Percentiles rank a stretch among this genome's conserved stretches.
Evolutionary conservation across 2,113 vertebrate genomes (phyloP).

Genomic region (Antennarius striatus): DNA sequence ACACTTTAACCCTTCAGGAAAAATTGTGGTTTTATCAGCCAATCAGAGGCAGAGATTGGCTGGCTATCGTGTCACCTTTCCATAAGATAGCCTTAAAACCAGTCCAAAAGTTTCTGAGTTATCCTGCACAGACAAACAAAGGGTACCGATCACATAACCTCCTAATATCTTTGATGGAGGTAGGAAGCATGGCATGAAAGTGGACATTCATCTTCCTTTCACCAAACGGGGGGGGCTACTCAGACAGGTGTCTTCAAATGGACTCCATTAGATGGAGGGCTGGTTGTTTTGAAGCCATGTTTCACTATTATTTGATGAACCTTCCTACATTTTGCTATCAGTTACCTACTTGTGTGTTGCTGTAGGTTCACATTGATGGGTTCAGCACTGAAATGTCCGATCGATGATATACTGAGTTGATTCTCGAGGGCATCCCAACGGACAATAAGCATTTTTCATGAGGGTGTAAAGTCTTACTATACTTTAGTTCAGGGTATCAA

Average conservation of each 20-base stretch:
- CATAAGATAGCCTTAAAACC: no score
- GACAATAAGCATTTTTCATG: conserved; percentile 28
- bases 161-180: no score
- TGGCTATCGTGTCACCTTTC: no score
- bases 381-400: conserved; percentile 43
- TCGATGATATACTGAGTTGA: conserved; percentile 32
- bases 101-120: no score
- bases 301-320: conserved; percentile 36
- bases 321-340: conserved; percentile 10
- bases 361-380: conserved; percentile 16
- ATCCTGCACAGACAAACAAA: no score
- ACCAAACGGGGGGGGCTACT: conserved; percentile 44
- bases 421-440: conserved; percentile 9
- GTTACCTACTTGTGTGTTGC: conserved; percentile 19
- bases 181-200: conserved; percentile 32
- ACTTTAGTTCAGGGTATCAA: conserved; percentile 38
- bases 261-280: conserved; percentile 34
- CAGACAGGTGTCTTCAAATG: conserved; percentile 42
- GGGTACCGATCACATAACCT: no score
- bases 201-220: conserved; percentile 1
- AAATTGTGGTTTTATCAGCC: no score
- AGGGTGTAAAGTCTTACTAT: conserved; percentile 30
- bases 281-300: conserved; percentile 20
- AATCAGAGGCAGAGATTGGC: no score
- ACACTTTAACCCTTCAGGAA: no score